Percentiles rank a stretch among this genome's conserved stretches.
These are phyloP conservation scores for Sinotaia quadrata DNA, from an alignment of 2,888 invertebrate species.

Conservation along the genomic window DNA sequence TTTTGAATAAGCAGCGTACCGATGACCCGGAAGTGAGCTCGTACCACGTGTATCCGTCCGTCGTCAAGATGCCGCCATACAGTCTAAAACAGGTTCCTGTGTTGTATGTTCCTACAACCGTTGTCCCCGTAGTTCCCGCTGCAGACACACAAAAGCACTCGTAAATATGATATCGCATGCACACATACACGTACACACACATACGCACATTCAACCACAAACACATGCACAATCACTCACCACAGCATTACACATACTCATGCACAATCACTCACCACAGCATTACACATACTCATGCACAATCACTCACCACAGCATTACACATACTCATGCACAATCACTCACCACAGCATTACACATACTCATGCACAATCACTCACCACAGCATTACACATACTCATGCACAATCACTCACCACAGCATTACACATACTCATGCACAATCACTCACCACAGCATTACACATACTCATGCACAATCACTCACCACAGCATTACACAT, in stretches of 20 bases:
- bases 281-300: neutral
- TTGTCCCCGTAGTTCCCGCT: constrained; percentile 35
- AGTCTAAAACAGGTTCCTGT: constrained; percentile 47
- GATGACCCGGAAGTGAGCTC: constrained; percentile 45
- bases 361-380: neutral
- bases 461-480: no score
- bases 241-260: neutral
- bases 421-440: neutral
- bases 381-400: neutral
- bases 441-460: neutral
- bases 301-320: constrained; percentile 2
- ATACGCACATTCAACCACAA: neutral
- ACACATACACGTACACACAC: neutral
- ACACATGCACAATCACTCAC: neutral
- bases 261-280: neutral
- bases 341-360: neutral
- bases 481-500: no score
- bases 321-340: neutral
- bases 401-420: neutral
- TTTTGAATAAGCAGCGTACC: constrained; percentile 30
- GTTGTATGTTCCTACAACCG: constrained; percentile 36
- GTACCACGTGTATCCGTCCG: constrained; percentile 50
- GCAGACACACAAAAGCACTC: no score
- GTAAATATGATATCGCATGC: no score
- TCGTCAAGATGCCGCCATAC: constrained; percentile 45